Evolutionary conservation across 2,888 invertebrate species (phyloP), one percentile per base, ranked within the genome.

Genomic region (Gandaritis pyraliata): DNA sequence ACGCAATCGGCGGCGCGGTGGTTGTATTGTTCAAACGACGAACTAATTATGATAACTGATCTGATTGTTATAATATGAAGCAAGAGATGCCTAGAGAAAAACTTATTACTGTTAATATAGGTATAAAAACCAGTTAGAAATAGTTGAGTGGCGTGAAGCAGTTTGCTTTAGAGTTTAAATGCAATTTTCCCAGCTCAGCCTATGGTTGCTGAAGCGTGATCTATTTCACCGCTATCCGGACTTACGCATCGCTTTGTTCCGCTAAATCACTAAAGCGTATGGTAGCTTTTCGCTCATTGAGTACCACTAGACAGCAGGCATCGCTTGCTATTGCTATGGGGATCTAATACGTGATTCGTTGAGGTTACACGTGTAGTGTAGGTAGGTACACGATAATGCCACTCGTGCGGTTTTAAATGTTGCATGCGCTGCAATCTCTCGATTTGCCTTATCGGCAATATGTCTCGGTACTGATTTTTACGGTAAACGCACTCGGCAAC

Each of bases 281-380:
- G 51, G 47, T 55, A 65, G 65, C 64, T 70, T 67, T 69, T 66
- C 62, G 66, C 62, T 60, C 64, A 70, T 69, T 71, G 64, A 58
- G 61, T 64, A 50, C 53, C 46, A 29, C 54, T 36, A 45, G 36
- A 38, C 30, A 12, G 33, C 45, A 54, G 38, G 11, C 33, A 45
- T 49, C n/a, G n/a, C 15, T 47, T 52, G 56, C 12, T 50, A 39
- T 49, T 23, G 29, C 45, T 46, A 53, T 55, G 72, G 74, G 68
- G 69, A 72, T 75, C 73, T 76, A 79, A 74, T 71, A 75, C 76
- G 68, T 69, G 73, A 23, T 45, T 29, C 11, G 53, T 69, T 68
- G 75, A 85, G 80, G 82, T 82, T 81, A 83, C 87, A 86, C 87
- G 86, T 87, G 86, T 23, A n/a, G n/a, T n/a, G n/a, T n/a, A n/a